These are phyloP conservation scores for Xenentodon cancila DNA, from an alignment of 2,797 vertebrate species.

Conservation along the genomic window DNA sequence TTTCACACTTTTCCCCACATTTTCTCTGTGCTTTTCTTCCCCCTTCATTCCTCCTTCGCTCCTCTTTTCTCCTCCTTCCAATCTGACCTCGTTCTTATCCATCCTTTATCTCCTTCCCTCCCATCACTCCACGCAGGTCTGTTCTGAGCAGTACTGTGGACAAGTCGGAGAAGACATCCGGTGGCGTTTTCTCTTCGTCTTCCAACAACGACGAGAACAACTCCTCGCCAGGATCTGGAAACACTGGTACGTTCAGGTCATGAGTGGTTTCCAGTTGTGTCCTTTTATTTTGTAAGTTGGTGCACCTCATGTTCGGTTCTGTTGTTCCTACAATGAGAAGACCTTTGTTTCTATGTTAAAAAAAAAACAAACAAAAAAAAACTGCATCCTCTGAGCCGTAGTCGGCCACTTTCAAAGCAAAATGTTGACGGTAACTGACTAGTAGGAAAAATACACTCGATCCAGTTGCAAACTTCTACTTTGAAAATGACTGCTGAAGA, in stretches of 20 bases:
- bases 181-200: conserved; percentile 76
- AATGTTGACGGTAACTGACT: too few species aligned
- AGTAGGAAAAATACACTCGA: too few species aligned
- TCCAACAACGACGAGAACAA: conserved; percentile 77
- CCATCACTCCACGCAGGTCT: conserved; percentile 67
- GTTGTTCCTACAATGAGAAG: too few species aligned
- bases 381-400: too few species aligned
- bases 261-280: too few species aligned
- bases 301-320: too few species aligned
- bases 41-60: neutral
- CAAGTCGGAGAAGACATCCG: conserved; percentile 82
- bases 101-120: neutral
- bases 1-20: conserved; percentile 30
- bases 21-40: conserved; percentile 26
- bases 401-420: too few species aligned
- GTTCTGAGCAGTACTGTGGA: conserved; percentile 84
- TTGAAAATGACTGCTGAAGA: too few species aligned
- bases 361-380: too few species aligned
- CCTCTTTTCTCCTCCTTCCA: neutral
- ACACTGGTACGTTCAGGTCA: conserved; percentile 61
- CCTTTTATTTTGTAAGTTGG: too few species aligned
- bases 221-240: conserved; percentile 73
- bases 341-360: too few species aligned
- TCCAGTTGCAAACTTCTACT: neutral
- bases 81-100: neutral